Base-by-base conservation (phyloP, 1,140 invertebrate genomes). In the Procambarus clarkii region DNA sequence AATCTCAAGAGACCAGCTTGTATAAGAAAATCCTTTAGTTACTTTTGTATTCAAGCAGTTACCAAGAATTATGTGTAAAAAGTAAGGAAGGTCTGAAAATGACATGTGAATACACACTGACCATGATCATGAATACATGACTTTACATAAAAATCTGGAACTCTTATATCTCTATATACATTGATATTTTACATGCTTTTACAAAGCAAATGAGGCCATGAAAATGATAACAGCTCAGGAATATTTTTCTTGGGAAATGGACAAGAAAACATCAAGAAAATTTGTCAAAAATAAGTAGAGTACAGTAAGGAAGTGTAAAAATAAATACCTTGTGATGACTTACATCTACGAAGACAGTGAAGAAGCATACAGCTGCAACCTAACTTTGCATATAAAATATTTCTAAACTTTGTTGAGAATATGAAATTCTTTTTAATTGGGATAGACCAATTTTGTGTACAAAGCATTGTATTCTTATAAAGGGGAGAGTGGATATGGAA, bases 111-210 rank as follows among this genome's bases (percentile, higher is more conserved):
- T 85, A 91, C 81, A 91, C 88, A 91, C 82, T 91, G 81, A 91
- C 88, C 88, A 91, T 91, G 88, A 91, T 91, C 88, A 85, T 91
- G 88, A 91, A 79, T 91, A 91, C 88, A 91, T 84, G 88, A 91
- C 83, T 91, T 85, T 58, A 91, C 88, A 91, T 91, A 91, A 85
- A 91, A 91, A 91, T 91, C 88, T 91, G 88, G 88, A 91, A 91
- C 88, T 91, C 88, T 91, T 91, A 91, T 86, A 91, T 91, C 83
- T 91, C 88, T 91, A 91, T 91, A 50, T 91, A 91, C 88, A 91
- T 64, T 85, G 82, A 80, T 85, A 91, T 24, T 90, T 90, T 91
- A 91, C 88, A 91, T 84, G 82, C 88, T 91, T 91, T 91, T 85
- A 91, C 77, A 91, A 91, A 91, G 88, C 88, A 91, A 80, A 64